Evolutionary conservation across 2,797 vertebrate genomes (phyloP).

Genomic region (Hydrocynus forskahlii): DNA sequence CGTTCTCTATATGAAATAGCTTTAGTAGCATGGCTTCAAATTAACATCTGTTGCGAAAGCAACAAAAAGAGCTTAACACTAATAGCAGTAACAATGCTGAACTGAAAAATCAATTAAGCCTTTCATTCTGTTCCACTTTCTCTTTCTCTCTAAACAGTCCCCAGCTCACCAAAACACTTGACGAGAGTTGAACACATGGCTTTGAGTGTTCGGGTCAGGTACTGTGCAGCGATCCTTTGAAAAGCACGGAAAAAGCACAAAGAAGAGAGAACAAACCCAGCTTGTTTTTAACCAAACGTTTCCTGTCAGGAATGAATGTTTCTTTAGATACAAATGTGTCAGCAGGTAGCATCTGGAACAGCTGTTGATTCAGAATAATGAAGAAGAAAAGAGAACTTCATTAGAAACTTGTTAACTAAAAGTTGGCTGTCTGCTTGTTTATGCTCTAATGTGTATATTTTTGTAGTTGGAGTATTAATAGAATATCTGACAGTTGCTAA

Average conservation of each 20-base stretch:
- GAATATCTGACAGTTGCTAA: not conserved
- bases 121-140: not conserved
- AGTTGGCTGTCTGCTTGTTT: not conserved
- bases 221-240: no score
- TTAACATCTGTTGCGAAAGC: not conserved
- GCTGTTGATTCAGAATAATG: not conserved
- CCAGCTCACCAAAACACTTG: no score
- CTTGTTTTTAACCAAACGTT: not conserved
- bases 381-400: not conserved
- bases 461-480: slow-evolving; percentile 4
- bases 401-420: not conserved
- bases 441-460: not conserved
- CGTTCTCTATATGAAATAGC: no score
- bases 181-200: no score
- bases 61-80: not conserved
- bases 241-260: no score
- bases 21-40: no score
- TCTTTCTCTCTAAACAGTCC: not conserved
- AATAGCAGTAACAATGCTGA: not conserved
- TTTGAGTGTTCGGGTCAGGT: no score
- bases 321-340: not conserved
- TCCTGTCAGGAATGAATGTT: not conserved
- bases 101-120: not conserved
- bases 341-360: not conserved
- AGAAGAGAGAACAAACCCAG: no score